Evolutionary conservation across 2,797 vertebrate species (phyloP).

Genomic region (Phaenicophaeus curvirostris): DNA sequence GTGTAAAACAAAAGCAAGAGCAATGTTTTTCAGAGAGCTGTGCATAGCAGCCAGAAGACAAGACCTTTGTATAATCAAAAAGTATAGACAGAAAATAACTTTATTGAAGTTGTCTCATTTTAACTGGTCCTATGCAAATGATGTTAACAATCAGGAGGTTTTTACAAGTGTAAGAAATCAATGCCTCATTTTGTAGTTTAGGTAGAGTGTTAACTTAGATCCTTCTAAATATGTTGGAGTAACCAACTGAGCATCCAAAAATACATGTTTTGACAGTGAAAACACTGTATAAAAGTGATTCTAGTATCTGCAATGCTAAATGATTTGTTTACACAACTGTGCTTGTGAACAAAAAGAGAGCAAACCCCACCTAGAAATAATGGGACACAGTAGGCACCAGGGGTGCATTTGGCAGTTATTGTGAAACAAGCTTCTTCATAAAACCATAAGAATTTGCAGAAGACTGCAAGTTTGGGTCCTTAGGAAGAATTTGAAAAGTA

Average conservation of each 20-base stretch:
- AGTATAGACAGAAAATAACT: not conserved
- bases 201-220: not conserved
- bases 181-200: not conserved
- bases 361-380: not conserved
- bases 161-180: not conserved
- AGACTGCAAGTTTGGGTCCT: not conserved
- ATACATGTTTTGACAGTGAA: not conserved
- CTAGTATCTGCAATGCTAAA: not conserved
- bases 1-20: not conserved
- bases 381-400: not conserved
- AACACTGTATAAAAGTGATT: not conserved
- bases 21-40: not conserved
- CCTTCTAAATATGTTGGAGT: not conserved
- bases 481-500: not conserved
- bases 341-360: not conserved
- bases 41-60: not conserved
- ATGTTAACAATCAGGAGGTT: not conserved
- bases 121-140: not conserved
- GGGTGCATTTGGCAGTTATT: not conserved
- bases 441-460: not conserved
- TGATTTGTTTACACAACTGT: not conserved
- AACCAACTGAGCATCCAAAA: not conserved
- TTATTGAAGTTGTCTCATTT: not conserved
- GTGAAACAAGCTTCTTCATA: not conserved
- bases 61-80: not conserved